These are phyloP conservation scores for Agelas oroides DNA, from an alignment of 37 sponge, comb jelly and placozoan genomes.

Conservation along the genomic window DNA sequence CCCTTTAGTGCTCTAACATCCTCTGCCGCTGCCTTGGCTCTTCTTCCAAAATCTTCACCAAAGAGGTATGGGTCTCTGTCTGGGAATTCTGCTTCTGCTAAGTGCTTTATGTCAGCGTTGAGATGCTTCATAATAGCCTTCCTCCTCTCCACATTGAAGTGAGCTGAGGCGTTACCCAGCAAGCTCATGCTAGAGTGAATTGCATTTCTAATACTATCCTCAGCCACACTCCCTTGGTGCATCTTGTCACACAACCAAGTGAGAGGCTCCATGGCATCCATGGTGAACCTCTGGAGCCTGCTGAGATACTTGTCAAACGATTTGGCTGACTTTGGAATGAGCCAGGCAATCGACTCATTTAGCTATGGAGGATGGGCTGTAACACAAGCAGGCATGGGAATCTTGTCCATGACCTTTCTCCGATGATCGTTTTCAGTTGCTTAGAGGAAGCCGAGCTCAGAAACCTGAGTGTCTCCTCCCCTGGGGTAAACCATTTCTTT, in stretches of 20 bases:
- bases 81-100: conserved; percentile 28
- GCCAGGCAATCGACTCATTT: not conserved
- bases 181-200: not conserved
- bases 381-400: conserved; percentile 32
- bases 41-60: conserved; percentile 24
- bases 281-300: conserved; percentile 22
- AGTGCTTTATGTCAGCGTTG: conserved; percentile 16
- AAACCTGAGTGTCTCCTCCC: not conserved
- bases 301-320: conserved; percentile 24
- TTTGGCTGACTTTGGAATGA: conserved; percentile 29
- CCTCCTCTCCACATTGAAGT: conserved; percentile 34
- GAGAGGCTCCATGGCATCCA: conserved; percentile 24
- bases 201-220: not conserved
- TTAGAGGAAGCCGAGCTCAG: not conserved
- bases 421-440: conserved; percentile 29
- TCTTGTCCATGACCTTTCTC: not conserved
- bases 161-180: conserved; percentile 31
- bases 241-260: not conserved
- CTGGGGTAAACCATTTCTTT: not conserved
- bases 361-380: conserved; percentile 26
- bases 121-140: conserved; percentile 24
- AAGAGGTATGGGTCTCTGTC: conserved; percentile 19
- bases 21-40: conserved; percentile 12
- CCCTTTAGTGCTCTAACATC: conserved; percentile 31
- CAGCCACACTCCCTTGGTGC: not conserved